Base-by-base conservation (phyloP, 2,113 vertebrate genomes). In the Gobio gobio region DNA sequence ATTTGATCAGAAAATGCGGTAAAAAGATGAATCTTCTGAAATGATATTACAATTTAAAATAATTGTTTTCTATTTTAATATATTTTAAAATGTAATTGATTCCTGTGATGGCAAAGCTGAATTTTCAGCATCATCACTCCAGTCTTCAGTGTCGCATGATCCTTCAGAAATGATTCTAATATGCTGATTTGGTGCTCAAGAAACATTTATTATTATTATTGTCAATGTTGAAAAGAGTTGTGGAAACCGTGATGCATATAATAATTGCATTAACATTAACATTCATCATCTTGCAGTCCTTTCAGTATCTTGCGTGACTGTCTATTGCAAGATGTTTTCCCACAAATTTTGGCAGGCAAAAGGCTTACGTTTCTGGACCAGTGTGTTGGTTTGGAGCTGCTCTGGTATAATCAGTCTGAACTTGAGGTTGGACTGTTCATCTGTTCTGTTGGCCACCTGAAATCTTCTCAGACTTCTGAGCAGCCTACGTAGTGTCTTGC, bases 331-430 rank as follows among this genome's bases (percentile, higher is more conserved):
- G 9, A 18, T 79, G 7, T 45, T 47, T 29, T 64, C 58, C 78
- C n/a, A 43, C n/a, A 74, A 3, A 26, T 64, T 47, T 80, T 80
- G 78, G 58, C 56, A n/a, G 13, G 36, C 73, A 54, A 51, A 75
- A 54, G 47, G 40, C 47, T 51, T 26, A 18, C 0, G 4, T 5
- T 76, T 76, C 74, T 76, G 47, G 36, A 72, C 36, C 10, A 43
- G 36, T 45, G 70, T 73, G 70, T 47, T 1, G 40, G 18, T 7
- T 76, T 76, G 74, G 74, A 3, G 2, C 47, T 49, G 74, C 10
- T 49, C 45, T 76, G 47, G 24, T 18, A 47, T 54, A 76, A 33
- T 76, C 47, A 76, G n/a, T 29, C 47, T 54, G 49, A n/a, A 75
- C 45, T 49, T 24, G 45, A 45, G 5, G n/a, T 18, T 75, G 74